These are phyloP conservation scores for Cephonodes hylas DNA, from an alignment of 2,888 invertebrate species.

Conservation along the genomic window DNA sequence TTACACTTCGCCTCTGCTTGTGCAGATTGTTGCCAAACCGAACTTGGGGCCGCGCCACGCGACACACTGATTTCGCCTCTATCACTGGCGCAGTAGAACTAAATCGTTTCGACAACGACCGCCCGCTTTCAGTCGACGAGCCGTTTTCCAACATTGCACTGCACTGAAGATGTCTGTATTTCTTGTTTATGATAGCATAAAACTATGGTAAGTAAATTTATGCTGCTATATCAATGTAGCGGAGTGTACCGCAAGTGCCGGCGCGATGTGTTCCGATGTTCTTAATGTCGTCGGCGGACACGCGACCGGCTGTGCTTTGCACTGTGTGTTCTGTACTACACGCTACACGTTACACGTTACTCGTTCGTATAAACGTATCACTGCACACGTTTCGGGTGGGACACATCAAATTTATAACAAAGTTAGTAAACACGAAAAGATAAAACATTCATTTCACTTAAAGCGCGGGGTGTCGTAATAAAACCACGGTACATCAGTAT, in stretches of 20 bases:
- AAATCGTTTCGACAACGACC: slow-evolving; percentile 43
- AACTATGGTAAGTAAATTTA: slow-evolving; percentile 69
- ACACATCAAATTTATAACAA: slow-evolving; percentile 4
- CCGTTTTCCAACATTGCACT: slow-evolving; percentile 60
- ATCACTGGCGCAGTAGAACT: slow-evolving; percentile 57
- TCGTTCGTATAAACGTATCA: background rate
- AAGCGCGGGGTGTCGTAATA: slow-evolving; percentile 11
- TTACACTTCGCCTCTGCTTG: slow-evolving; percentile 67
- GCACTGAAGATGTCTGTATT: slow-evolving; percentile 71
- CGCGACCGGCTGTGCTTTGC: background rate
- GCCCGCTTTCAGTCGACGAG: slow-evolving; percentile 50
- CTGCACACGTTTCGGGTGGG: background rate
- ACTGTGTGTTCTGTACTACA: background rate
- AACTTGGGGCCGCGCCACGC: slow-evolving; percentile 50
- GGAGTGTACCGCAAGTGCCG: slow-evolving; percentile 41
- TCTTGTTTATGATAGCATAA: slow-evolving; percentile 71
- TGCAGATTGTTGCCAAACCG: slow-evolving; percentile 70
- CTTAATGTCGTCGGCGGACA: slow-evolving; percentile 1
- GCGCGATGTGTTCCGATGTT: background rate
- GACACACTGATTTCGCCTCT: slow-evolving; percentile 64
- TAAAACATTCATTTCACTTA: slow-evolving; percentile 10
- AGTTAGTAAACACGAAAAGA: slow-evolving; percentile 3
- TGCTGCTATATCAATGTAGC: slow-evolving; percentile 55
- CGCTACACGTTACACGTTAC: no score
- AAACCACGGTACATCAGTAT: slow-evolving; percentile 44